Evolutionary conservation across 2,797 vertebrate genomes (phyloP).

Genomic region (Labeo calbasu): DNA sequence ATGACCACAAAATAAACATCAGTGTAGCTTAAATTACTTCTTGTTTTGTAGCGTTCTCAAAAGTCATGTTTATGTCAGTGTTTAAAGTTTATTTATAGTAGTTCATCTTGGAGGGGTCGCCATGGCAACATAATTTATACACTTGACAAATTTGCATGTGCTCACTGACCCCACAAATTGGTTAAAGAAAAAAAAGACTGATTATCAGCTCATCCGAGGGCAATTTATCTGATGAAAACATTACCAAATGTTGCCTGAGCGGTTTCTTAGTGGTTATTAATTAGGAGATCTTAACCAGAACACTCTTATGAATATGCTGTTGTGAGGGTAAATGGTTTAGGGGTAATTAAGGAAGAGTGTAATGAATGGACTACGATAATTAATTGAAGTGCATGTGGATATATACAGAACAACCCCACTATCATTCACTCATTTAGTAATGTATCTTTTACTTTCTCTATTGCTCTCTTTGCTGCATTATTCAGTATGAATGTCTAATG

Average conservation of each 20-base stretch:
- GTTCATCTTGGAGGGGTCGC: constrained; percentile 4
- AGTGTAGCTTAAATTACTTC: background rate
- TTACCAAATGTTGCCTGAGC: constrained; percentile 18
- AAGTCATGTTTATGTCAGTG: constrained; percentile 9
- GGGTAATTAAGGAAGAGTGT: constrained; percentile 38
- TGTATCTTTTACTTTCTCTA: constrained; percentile 19
- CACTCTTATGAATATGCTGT: constrained; percentile 34
- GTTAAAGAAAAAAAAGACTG: constrained; percentile 18
- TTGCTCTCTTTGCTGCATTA: constrained; percentile 15
- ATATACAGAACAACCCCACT: constrained; percentile 35
- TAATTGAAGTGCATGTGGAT: constrained; percentile 36
- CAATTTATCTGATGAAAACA: constrained; percentile 15
- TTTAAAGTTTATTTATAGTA: constrained; percentile 24
- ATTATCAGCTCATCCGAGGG: constrained; percentile 13
- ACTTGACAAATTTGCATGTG: constrained; percentile 4
- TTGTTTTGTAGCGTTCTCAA: background rate
- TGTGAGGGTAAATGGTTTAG: constrained; percentile 30
- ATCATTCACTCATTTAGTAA: constrained; percentile 16
- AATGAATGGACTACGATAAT: constrained; percentile 37
- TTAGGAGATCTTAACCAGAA: constrained; percentile 26
- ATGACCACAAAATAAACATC: background rate
- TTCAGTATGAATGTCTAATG: constrained; percentile 31
- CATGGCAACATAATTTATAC: constrained; percentile 19
- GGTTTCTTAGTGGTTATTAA: constrained; percentile 46
- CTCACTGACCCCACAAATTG: constrained; percentile 12